Base-by-base conservation (phyloP, 2,797 vertebrate species). In the Lutjanus campechanus region DNA sequence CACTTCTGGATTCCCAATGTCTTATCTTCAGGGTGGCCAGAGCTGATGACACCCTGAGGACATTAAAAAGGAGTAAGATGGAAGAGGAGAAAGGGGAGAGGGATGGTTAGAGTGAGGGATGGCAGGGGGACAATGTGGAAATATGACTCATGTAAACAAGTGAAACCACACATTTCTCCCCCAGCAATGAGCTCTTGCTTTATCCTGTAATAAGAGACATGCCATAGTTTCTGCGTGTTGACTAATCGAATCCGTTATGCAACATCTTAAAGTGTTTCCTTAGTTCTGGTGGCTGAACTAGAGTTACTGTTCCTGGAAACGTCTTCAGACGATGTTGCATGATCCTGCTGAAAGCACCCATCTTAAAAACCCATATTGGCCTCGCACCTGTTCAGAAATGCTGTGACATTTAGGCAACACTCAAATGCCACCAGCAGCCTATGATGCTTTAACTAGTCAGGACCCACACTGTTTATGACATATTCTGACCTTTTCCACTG, bases 1-100 rank as follows among this genome's bases (percentile, higher is more conserved):
- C 71, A 76, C 73, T 87, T 83, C 73, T 82, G 83, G 78, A 85
- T 88, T 90, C 83, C 72, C 82, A 90, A 74, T 83, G 87, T 91
- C 89, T 95, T 86, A 92, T 94, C 90, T 94, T 89, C 89, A 89
- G 89, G 94, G 93, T 94, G 93, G 94, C 91, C 95, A 90, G 12
- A 63, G 75, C 69, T 78, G 85, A 94, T 69, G 82, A 85, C 76
- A 84, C 89, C 84, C 88, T 0, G 44, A 85, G 85, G 82, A 91
- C 67, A 54, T 77, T 75, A 71, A 71, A 85, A 79, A 53, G 20
- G 55, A 76, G 50, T 71, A 79, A 68, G 62, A 85, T n/a, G 41
- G 64, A 75, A 56, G 72, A 79, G 17, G 62, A 36, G 67, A 64
- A 76, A 65, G 22, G 43, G 60, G 43, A 43, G 22, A 36, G 68